phyloP scores from a whole-genome alignment of 2,888 invertebrate species.

The Raillietiella orientalis region DNA sequence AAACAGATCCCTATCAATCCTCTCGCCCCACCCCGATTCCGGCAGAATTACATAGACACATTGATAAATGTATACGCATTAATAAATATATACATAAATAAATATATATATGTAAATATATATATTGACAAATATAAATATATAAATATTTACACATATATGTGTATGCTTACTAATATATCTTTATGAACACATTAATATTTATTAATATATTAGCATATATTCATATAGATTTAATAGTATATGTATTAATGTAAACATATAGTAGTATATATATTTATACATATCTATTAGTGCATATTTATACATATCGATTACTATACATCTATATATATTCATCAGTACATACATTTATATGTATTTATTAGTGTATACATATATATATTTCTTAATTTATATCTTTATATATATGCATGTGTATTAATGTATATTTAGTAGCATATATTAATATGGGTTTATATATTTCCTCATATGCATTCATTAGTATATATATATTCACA shows the following conservation, averaged over 20 bases:
- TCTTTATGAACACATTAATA: conserved; percentile 3
- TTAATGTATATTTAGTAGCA: conserved; percentile 1
- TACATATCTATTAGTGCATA: neutral
- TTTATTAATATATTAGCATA: conserved; percentile 2
- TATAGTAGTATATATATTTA: conserved; percentile 4
- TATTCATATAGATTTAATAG: neutral
- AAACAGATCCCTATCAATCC: too few relatives aligned
- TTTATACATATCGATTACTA: neutral
- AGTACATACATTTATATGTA: conserved; percentile 5
- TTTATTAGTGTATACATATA: conserved; percentile 5
- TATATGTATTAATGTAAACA: conserved; percentile 4
- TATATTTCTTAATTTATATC: conserved; percentile 5
- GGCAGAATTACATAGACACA: conserved; percentile 1
- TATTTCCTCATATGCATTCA: neutral
- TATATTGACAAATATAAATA: conserved; percentile 1
- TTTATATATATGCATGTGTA: conserved; percentile 5
- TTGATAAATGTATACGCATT: neutral
- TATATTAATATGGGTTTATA: conserved; percentile 1
- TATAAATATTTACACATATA: neutral
- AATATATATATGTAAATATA: neutral
- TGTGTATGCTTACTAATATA: conserved; percentile 1
- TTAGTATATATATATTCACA: conserved; percentile 1
- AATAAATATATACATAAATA: neutral
- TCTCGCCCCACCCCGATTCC: too few relatives aligned
- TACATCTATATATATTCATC: conserved; percentile 5